Base-by-base conservation (phyloP, 2,888 invertebrate genomes). In the Lycaena phlaeas region DNA sequence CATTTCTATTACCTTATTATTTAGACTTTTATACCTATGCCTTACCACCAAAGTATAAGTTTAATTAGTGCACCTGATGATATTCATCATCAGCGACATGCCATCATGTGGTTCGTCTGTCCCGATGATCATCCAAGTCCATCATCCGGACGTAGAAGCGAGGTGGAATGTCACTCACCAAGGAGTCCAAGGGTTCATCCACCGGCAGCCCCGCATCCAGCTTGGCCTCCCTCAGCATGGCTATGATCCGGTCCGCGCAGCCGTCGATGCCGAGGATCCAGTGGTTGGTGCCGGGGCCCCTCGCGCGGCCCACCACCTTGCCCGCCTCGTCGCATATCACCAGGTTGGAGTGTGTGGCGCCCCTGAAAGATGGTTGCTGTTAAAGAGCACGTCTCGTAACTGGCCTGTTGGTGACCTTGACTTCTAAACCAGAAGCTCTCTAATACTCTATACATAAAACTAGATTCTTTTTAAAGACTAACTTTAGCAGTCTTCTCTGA, bases 241-340 rank as follows among this genome's bases (percentile, higher is more conserved):
- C 86, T 18, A 90, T 87, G 40, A 97, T 89, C 42, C 94, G 87
- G 38, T 86, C 86, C 5, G 90, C 88, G 52, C 93, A 92, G 69
- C 93, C 93, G 1, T 90, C 88, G 63, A 94, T 90, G 1, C 96
- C 96, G n/a, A 93, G 72, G 53, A 90, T 89, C 90, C 92, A 93
- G 62, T 93, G 92, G 74, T 95, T 95, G 30, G 94, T 94, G 25
- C 91, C 89, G 3, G 89, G 88, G 0, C 94, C 94, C 44, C 87
- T 86, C 29, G 89, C 81, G 52, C 84, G 86, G 1, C 90, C 87
- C 27, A 95, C 62, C 36, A 90, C 87, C 34, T 87, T 78, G 4
- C 96, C 96, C 17, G 86, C 74, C 18, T 88, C 88, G 60, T 94
- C 87, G 59, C 93, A 87, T 44, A 96, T 88, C 18, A 94, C 88